Evolutionary conservation across 2,797 vertebrate species (phyloP).

Genomic region (Acanthurus leucopareius): DNA sequence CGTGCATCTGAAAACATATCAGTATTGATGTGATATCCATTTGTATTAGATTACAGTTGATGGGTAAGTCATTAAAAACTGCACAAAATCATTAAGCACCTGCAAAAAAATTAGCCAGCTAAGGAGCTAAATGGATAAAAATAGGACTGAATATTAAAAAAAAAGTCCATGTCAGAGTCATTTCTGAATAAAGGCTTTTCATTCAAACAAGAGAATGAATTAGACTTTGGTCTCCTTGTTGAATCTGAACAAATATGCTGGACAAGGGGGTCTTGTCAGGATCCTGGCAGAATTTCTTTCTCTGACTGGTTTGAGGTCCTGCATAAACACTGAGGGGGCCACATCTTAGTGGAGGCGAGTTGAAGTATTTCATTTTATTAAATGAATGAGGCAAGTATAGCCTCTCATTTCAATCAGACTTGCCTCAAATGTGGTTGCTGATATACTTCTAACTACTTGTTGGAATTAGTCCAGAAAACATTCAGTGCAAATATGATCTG

Average conservation of each 20-base stretch:
- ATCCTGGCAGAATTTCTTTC: conserved; percentile 33
- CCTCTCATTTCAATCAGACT: conserved; percentile 39
- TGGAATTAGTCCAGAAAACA: background rate
- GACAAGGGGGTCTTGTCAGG: conserved; percentile 45
- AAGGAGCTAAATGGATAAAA: conserved; percentile 8
- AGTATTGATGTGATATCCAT: background rate
- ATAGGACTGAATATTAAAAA: background rate
- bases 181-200: conserved; percentile 8
- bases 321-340: conserved; percentile 18
- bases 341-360: conserved; percentile 4
- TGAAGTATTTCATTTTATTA: conserved; percentile 25
- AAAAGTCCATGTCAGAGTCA: background rate
- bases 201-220: conserved; percentile 6
- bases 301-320: conserved; percentile 31
- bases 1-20: background rate
- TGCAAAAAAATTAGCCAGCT: background rate
- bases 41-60: background rate
- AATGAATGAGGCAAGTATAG: conserved; percentile 30
- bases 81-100: too few relatives aligned
- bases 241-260: conserved; percentile 34
- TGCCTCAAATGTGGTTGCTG: conserved; percentile 17
- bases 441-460: background rate
- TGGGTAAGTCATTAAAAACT: background rate
- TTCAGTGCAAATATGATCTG: background rate
- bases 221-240: conserved; percentile 7